Conservation (phyloP, 2,113 vertebrate genomes). For the Albula glossodonta region DNA sequence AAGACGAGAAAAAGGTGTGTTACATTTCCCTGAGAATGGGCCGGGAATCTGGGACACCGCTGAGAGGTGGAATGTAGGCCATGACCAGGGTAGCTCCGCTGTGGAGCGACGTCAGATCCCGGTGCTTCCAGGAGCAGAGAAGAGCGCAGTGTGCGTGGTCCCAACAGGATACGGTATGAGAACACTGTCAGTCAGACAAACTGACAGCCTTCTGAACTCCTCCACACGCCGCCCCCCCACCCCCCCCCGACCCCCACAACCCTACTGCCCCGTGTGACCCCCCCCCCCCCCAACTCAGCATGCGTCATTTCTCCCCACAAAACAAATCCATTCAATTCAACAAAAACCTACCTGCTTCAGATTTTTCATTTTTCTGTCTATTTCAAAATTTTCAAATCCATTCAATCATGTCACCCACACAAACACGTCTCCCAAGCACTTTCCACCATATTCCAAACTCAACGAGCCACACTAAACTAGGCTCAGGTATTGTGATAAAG, state of each 20-base stretch:
- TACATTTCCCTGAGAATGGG: neutral
- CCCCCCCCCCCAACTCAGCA: too few relatives aligned
- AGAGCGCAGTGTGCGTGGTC: neutral
- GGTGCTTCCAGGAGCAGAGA: constrained; percentile 48
- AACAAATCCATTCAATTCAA: neutral
- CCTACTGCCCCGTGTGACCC: too few relatives aligned
- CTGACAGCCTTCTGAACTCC: neutral
- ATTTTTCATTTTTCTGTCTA: too few relatives aligned
- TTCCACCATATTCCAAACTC: too few relatives aligned
- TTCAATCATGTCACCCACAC: too few relatives aligned
- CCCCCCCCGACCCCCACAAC: neutral
- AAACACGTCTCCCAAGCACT: too few relatives aligned
- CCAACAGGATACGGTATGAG: constrained; percentile 23
- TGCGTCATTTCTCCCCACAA: neutral
- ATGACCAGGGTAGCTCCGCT: constrained; percentile 23
- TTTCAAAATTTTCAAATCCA: too few relatives aligned
- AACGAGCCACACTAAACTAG: too few relatives aligned
- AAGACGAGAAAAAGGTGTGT: neutral
- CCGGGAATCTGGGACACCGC: constrained; percentile 70
- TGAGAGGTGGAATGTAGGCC: constrained; percentile 68
- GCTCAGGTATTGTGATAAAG: too few relatives aligned
- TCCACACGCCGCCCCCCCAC: neutral
- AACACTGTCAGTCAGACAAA: constrained; percentile 19
- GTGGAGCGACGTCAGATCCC: neutral
- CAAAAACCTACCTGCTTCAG: too few relatives aligned